Conservation (phyloP, 1,140 invertebrate genomes). For the Drosophila takahashii region DNA sequence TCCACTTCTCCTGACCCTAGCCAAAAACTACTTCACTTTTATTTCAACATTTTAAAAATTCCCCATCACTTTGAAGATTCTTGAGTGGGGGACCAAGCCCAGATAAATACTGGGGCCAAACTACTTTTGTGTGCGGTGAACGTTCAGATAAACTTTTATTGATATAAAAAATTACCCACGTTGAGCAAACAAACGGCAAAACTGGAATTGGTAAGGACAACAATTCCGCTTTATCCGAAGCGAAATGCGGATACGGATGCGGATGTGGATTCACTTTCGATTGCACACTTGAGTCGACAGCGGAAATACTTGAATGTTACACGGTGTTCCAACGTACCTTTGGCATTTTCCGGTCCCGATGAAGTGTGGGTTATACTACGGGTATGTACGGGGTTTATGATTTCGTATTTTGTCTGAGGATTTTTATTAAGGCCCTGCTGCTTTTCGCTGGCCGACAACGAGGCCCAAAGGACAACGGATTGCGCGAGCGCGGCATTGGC, state of each 20-base stretch:
- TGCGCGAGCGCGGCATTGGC: constrained; percentile 70
- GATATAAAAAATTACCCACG: constrained; percentile 55
- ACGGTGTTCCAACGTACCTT: constrained; percentile 41
- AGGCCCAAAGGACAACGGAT: constrained; percentile 65
- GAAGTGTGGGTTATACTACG: not conserved
- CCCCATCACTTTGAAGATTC: constrained; percentile 13
- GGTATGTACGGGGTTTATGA: constrained; percentile 29
- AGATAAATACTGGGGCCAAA: constrained; percentile 27
- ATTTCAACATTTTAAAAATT: constrained; percentile 5
- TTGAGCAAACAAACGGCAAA: constrained; percentile 35
- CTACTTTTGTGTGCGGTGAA: constrained; percentile 12
- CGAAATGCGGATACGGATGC: constrained; percentile 43
- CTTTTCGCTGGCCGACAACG: constrained; percentile 46
- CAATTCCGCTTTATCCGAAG: constrained; percentile 17
- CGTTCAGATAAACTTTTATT: constrained; percentile 39
- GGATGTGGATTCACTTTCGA: constrained; percentile 66
- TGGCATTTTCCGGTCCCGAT: constrained; percentile 28
- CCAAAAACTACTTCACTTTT: constrained; percentile 20
- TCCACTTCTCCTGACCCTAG: not conserved
- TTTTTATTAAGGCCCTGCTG: constrained; percentile 19
- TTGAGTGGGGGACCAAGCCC: constrained; percentile 22
- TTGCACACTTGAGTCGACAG: constrained; percentile 73
- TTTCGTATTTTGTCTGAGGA: constrained; percentile 44
- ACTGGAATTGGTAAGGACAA: constrained; percentile 33
- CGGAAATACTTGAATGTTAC: constrained; percentile 4